phyloP scores from a whole-genome alignment of 2,113 vertebrate genomes.

The Myotis brandtii region DNA sequence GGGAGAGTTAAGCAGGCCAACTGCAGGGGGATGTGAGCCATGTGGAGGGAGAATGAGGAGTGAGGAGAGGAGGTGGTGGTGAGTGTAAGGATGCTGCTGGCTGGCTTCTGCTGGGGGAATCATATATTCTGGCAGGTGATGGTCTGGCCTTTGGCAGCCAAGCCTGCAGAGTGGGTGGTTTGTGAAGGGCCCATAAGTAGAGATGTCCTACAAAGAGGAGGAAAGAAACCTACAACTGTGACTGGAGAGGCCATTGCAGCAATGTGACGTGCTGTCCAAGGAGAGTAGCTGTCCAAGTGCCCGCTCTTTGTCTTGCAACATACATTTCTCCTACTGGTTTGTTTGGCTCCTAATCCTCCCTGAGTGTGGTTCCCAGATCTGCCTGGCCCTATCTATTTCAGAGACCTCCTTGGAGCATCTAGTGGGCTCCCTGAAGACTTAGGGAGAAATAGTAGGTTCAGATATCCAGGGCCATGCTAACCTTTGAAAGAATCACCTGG shows the following conservation, averaged over 20 bases:
- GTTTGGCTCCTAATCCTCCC: background rate
- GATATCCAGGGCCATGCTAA: background rate
- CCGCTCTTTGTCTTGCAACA: background rate
- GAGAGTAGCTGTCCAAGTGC: background rate
- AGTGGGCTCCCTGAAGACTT: background rate
- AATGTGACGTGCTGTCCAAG: background rate
- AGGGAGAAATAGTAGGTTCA: background rate
- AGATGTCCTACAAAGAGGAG: background rate
- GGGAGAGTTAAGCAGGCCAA: background rate
- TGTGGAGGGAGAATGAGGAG: background rate
- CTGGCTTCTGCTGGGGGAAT: background rate
- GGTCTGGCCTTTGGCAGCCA: constrained; percentile 37
- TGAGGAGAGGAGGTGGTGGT: background rate
- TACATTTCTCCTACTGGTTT: background rate
- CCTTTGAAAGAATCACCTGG: background rate
- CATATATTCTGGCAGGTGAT: background rate
- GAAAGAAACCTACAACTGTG: background rate
- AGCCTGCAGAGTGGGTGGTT: background rate
- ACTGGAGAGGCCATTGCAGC: background rate
- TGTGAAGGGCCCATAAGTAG: constrained; percentile 37
- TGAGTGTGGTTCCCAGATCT: background rate
- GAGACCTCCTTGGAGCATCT: background rate
- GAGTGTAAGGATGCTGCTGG: background rate
- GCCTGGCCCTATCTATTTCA: background rate
- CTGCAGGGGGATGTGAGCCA: background rate